phyloP scores from a whole-genome alignment of 2,888 invertebrate species.

The Caenorhabditis plicata region DNA sequence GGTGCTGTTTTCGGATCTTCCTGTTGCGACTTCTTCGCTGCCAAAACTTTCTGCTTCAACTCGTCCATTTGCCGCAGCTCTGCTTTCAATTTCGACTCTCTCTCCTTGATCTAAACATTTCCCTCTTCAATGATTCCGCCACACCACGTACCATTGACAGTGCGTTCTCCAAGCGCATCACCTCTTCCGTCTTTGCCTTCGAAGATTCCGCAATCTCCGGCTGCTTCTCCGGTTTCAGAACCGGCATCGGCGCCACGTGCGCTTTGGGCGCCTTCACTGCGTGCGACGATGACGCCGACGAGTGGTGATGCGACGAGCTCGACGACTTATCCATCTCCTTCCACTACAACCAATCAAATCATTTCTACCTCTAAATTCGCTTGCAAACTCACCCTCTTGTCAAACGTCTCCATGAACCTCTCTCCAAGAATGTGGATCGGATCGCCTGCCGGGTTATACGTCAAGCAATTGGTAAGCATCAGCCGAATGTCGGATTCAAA shows the following conservation, averaged over 20 bases:
- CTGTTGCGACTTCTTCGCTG: conserved; percentile 2
- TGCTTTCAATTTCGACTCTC: conserved; percentile 5
- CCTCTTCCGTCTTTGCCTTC: conserved; percentile 12
- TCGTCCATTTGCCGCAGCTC: conserved; percentile 1
- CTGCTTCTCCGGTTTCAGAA: conserved; percentile 6
- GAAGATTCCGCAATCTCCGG: not conserved
- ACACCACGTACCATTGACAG: conserved; percentile 5
- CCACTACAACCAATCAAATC: too few species aligned
- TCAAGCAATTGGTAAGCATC: conserved; percentile 74
- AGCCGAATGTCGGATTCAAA: conserved; percentile 73
- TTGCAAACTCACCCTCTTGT: conserved; percentile 7
- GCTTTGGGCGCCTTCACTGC: conserved; percentile 3
- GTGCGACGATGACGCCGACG: not conserved
- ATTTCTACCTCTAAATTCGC: too few species aligned
- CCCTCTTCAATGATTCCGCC: too few species aligned
- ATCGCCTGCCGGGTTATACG: conserved; percentile 54
- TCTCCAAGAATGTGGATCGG: conserved; percentile 35
- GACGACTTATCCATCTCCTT: conserved; percentile 1
- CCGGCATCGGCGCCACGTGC: not conserved
- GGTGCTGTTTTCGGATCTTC: conserved; percentile 9
- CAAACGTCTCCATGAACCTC: conserved; percentile 38
- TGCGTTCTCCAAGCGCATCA: conserved; percentile 20
- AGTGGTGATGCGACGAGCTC: not conserved
- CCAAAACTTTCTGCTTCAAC: conserved; percentile 2
- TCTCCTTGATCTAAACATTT: conserved; percentile 4